Conservation (phyloP, 2,113 vertebrate genomes). For the Lamprotornis superbus region DNA sequence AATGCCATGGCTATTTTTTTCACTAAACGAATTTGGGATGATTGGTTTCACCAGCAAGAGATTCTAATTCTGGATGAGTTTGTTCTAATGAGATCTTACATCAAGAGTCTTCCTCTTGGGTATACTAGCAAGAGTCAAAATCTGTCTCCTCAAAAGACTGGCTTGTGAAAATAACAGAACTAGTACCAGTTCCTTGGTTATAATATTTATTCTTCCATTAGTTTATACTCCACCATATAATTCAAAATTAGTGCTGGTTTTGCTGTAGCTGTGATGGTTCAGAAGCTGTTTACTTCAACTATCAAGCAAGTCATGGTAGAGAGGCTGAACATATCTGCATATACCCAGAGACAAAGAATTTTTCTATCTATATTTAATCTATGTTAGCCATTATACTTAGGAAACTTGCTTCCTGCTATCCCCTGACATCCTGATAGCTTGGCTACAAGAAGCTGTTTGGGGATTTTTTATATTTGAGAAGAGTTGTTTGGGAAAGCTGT, state of each 20-base stretch:
- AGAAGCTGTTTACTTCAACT: not conserved
- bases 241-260: not conserved
- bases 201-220: not conserved
- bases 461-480: not conserved
- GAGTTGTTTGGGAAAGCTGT: not conserved
- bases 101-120: not conserved
- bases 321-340: not conserved
- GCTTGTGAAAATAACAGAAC: not conserved
- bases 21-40: not conserved
- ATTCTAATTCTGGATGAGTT: not conserved
- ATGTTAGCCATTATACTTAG: not conserved
- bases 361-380: not conserved
- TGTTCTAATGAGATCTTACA: not conserved
- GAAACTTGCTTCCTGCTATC: not conserved
- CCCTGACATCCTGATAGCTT: not conserved
- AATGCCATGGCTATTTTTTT: not conserved
- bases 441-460: not conserved
- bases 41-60: not conserved
- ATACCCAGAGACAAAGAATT: not conserved
- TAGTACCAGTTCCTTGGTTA: not conserved
- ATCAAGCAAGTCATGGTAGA: not conserved
- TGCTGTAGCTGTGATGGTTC: not conserved
- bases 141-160: not conserved
- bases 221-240: accelerated
- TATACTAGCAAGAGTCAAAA: not conserved